These are phyloP conservation scores for Rotaria socialis DNA, from an alignment of 2,888 invertebrate species.

Conservation along the genomic window DNA sequence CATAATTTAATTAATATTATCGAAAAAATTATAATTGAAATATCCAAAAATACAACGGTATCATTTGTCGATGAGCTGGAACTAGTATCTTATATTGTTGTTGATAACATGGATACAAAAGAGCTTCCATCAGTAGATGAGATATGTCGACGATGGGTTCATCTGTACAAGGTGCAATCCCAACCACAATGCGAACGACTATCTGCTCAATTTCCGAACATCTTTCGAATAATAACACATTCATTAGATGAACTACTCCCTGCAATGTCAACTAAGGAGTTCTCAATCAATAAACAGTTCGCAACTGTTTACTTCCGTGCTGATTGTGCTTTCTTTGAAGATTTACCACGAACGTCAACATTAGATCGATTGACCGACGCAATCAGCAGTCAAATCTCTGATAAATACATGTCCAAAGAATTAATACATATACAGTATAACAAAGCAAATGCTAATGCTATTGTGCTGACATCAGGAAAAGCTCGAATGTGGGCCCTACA, in stretches of 20 bases:
- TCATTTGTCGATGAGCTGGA: not conserved
- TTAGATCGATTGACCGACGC: not conserved
- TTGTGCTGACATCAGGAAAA: not conserved
- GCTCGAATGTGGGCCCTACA: not conserved
- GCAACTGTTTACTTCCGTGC: slow-evolving; percentile 21
- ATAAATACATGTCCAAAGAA: not conserved
- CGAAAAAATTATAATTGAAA: not conserved
- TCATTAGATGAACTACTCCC: not conserved
- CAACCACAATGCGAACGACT: not conserved
- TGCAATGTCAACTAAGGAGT: not conserved
- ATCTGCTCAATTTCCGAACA: slow-evolving; percentile 4
- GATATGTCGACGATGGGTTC: not conserved
- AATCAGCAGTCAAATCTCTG: not conserved
- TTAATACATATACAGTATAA: not conserved
- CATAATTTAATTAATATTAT: not conserved
- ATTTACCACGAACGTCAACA: not conserved
- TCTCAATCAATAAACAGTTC: not conserved
- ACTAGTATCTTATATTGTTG: not conserved
- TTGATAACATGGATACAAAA: not conserved
- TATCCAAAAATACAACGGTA: not conserved
- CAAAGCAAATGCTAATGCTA: not conserved
- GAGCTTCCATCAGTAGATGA: not conserved
- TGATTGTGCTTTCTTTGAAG: slow-evolving; percentile 1
- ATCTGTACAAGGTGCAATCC: not conserved
- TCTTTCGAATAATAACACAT: not conserved